Evolutionary conservation across 2,113 vertebrate genomes (phyloP), one percentile per base, ranked within the genome.

Genomic region (Hippocampus guttulatus): DNA sequence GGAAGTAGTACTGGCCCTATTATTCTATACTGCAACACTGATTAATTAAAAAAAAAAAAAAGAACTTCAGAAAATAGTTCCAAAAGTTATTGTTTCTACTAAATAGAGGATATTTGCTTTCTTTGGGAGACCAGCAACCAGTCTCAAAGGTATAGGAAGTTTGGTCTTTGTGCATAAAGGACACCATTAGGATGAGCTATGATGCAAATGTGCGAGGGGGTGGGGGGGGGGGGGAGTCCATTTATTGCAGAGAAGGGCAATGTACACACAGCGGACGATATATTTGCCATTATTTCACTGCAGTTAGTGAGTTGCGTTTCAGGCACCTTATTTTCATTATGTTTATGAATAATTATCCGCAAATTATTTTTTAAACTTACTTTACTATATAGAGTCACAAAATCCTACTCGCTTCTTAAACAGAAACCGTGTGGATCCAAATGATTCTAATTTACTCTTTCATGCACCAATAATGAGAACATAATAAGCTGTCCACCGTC

Each of bases 151-250:
- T 10, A 61, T 8, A n/a, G 49, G 33, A 20, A 43, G 20, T 43
- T 40, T 64, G 9, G 3, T 63, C 20, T 63, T 41, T 11, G n/a
- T 63, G 12, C 61, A 63, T 63, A 6, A 63, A 38, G 10, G 15
- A 23, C 40, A 64, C 40, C n/a, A 45, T 64, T 64, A 64, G 25
- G 63, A n/a, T 64, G 63, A 64, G 40, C n/a, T 64, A 64, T 45
- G 63, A 45, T 64, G 63, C 63, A 45, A 43, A 15, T 23, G 23
- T 23, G 6, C 63, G 7, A 20, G 7, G 5, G n/a, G 5, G 11
- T n/a, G n/a, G 30, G 2, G 30, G 1, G 3, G 30, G 30, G 30
- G 63, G 6, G 12, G 43, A 15, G 21, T 40, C 33, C 9, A 64
- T 64, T 64, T 41, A n/a, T 64, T 64, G 62, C 40, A 45, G n/a